Evolutionary conservation across 2,888 invertebrate species (phyloP).

Genomic region (Diachrysia chrysitis): DNA sequence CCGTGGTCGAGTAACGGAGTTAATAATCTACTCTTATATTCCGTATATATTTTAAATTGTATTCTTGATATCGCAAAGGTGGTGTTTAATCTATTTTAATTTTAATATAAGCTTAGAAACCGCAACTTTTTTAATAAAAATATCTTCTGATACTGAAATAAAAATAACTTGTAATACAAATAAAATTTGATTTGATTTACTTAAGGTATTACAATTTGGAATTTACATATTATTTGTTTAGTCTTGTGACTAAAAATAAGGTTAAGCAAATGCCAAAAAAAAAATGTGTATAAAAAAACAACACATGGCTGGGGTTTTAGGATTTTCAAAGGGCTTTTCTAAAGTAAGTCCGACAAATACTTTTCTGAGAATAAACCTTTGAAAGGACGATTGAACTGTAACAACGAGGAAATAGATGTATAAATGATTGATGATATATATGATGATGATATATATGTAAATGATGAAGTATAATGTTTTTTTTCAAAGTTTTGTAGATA

Average conservation of each 20-base stretch:
- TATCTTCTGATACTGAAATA: too few species aligned
- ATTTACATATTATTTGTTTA: not conserved
- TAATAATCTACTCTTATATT: not conserved
- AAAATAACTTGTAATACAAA: too few species aligned
- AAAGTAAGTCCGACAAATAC: slow-evolving; percentile 34
- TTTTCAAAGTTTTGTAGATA: not conserved
- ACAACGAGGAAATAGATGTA: slow-evolving; percentile 41
- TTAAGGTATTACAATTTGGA: too few species aligned
- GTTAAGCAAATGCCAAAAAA: slow-evolving; percentile 3
- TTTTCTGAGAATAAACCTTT: slow-evolving; percentile 45
- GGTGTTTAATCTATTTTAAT: not conserved
- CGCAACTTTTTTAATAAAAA: too few species aligned
- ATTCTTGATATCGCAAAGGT: not conserved
- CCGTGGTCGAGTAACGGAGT: too few species aligned
- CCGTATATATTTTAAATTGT: not conserved
- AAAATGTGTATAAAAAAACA: not conserved
- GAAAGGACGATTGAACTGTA: slow-evolving; percentile 46
- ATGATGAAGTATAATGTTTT: not conserved
- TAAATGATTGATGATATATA: too few species aligned
- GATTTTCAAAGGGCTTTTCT: slow-evolving; percentile 23
- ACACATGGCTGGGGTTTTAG: slow-evolving; percentile 7
- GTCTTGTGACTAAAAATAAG: not conserved
- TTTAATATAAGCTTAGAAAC: not conserved
- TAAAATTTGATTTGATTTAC: too few species aligned
- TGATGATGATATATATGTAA: slow-evolving; percentile 29